These are phyloP conservation scores for Bedellia somnulentella DNA, from an alignment of 2,888 invertebrate genomes.

Conservation along the genomic window DNA sequence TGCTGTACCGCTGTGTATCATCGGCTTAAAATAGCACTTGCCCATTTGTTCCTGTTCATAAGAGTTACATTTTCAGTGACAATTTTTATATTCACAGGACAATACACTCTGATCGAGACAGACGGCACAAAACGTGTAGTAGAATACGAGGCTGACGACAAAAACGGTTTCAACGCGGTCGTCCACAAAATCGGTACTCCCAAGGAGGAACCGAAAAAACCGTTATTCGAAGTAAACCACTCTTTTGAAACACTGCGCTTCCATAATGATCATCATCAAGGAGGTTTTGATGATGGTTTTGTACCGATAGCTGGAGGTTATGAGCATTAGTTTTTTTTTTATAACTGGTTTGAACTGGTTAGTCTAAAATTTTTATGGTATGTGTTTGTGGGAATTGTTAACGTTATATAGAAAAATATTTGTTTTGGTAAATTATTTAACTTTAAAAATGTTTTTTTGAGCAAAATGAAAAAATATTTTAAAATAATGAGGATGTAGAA, in stretches of 20 bases:
- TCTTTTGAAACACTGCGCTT: slow-evolving; percentile 10
- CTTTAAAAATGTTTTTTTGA: too few relatives aligned
- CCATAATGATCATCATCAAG: slow-evolving; percentile 4
- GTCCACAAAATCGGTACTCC: slow-evolving; percentile 43
- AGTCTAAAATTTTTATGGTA: too few relatives aligned
- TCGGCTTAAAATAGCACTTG: too few relatives aligned
- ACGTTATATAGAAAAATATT: too few relatives aligned
- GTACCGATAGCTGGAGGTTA: slow-evolving; percentile 28
- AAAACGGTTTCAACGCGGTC: slow-evolving; percentile 62
- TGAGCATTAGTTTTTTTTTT: slow-evolving; percentile 24
- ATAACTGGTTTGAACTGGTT: too few relatives aligned
- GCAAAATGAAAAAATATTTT: too few relatives aligned
- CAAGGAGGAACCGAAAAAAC: slow-evolving; percentile 17
- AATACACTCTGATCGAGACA: slow-evolving; percentile 58
- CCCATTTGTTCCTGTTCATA: neutral
- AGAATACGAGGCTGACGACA: slow-evolving; percentile 62
- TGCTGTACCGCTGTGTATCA: too few relatives aligned
- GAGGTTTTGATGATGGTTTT: slow-evolving; percentile 28
- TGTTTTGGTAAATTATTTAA: too few relatives aligned
- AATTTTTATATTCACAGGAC: slow-evolving; percentile 24
- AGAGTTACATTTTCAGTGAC: neutral
- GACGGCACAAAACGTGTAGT: slow-evolving; percentile 63
- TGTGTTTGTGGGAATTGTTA: too few relatives aligned
- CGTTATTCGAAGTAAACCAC: slow-evolving; percentile 6
- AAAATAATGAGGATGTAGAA: too few relatives aligned